phyloP scores from a whole-genome alignment of 1,140 invertebrate species.

The Hyles vespertilio region DNA sequence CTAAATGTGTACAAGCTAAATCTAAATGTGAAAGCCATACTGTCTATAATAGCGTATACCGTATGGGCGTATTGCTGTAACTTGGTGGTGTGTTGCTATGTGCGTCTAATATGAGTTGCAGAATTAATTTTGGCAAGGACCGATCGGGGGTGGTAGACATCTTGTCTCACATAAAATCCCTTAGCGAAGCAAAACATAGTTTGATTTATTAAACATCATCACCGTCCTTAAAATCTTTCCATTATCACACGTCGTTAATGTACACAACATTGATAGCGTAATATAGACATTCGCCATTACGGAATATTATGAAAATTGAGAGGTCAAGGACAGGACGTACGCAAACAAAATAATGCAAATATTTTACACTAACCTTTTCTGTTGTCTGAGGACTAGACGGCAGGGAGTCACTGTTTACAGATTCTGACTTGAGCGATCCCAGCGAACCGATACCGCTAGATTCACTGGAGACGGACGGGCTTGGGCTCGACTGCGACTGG shows the following conservation, averaged over 20 bases:
- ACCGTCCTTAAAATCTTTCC: constrained; percentile 40
- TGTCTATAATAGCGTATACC: constrained; percentile 5
- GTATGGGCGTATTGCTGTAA: constrained; percentile 2
- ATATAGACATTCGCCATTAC: constrained; percentile 68
- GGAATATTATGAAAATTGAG: constrained; percentile 76
- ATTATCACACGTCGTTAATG: constrained; percentile 57
- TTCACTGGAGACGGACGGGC: constrained; percentile 71
- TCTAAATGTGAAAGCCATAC: background rate
- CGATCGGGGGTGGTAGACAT: constrained; percentile 12
- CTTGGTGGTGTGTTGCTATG: constrained; percentile 7
- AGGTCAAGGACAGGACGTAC: constrained; percentile 72
- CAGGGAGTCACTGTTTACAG: constrained; percentile 66
- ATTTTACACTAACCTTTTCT: constrained; percentile 65
- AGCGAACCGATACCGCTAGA: constrained; percentile 74
- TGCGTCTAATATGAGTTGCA: constrained; percentile 9
- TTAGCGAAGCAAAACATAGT: background rate
- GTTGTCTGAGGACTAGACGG: constrained; percentile 73
- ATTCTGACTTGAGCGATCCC: constrained; percentile 72
- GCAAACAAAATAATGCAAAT: constrained; percentile 63
- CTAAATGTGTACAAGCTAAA: background rate
- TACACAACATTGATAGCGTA: constrained; percentile 65
- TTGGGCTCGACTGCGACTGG: constrained; percentile 69
- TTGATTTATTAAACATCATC: constrained; percentile 12
- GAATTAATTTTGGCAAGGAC: constrained; percentile 23
- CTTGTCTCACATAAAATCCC: constrained; percentile 5